A percentile compares a stretch with the other conserved stretches of the same genome.
Conservation (phyloP, 2,888 invertebrate species). For the Endomychus coccineus region DNA sequence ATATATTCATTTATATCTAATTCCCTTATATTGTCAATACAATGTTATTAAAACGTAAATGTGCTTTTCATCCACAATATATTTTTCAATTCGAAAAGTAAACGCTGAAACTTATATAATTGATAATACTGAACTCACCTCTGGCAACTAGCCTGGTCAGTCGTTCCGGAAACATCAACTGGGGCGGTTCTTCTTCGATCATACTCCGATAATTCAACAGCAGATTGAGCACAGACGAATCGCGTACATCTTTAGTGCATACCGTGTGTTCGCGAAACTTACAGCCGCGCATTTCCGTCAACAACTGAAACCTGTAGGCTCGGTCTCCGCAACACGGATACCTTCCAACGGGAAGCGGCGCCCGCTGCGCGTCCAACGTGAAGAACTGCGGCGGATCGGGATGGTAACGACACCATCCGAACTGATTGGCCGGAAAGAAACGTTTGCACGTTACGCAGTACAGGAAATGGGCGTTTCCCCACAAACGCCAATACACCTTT, state of each 20-base stretch:
- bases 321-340: conserved; percentile 81
- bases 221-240: conserved; percentile 58
- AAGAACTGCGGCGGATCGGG: conserved; percentile 71
- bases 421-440: conserved; percentile 68
- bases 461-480: conserved; percentile 86
- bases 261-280: conserved; percentile 69
- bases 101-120: too few relatives aligned
- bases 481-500: conserved; percentile 75
- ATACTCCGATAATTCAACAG: conserved; percentile 52
- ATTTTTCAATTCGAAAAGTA: too few relatives aligned
- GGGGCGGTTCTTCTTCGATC: conserved; percentile 58
- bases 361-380: conserved; percentile 56
- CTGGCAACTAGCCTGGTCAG: conserved; percentile 58
- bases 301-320: conserved; percentile 68
- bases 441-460: conserved; percentile 72
- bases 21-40: too few relatives aligned
- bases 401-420: conserved; percentile 77
- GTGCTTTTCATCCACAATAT: too few relatives aligned
- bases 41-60: too few relatives aligned
- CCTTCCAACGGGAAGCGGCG: conserved; percentile 64
- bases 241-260: conserved; percentile 57
- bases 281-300: conserved; percentile 59
- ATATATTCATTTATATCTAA: too few relatives aligned
- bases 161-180: conserved; percentile 60
- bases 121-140: too few relatives aligned